Evolutionary conservation across 1,140 invertebrate species (phyloP).

Genomic region (Cardiocondyla obscurior): DNA sequence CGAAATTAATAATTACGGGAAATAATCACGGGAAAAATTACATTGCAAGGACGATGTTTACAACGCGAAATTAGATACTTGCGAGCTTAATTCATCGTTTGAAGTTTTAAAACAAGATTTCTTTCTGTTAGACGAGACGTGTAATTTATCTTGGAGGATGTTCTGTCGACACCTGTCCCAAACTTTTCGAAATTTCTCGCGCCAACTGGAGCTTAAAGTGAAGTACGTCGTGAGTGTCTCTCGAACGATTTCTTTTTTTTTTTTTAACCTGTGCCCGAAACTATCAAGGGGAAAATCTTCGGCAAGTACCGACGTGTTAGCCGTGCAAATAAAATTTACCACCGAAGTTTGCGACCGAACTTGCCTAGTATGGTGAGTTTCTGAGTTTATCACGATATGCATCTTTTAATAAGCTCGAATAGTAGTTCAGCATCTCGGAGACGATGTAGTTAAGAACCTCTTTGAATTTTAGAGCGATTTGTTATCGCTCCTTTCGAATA

Average conservation of each 20-base stretch:
- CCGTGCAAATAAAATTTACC: constrained; percentile 56
- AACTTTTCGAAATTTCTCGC: constrained; percentile 52
- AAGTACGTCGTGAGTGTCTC: constrained; percentile 43
- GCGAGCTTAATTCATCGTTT: constrained; percentile 14
- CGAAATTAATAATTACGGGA: not conserved
- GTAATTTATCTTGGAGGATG: constrained; percentile 45
- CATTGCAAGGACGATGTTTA: not conserved
- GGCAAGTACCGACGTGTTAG: constrained; percentile 53
- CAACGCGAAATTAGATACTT: constrained; percentile 3
- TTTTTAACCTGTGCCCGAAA: constrained; percentile 34
- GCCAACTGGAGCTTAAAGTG: constrained; percentile 47
- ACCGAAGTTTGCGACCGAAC: constrained; percentile 44
- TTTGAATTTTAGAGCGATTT: not conserved
- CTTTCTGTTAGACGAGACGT: constrained; percentile 14
- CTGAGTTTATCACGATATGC: constrained; percentile 45
- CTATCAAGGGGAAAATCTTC: constrained; percentile 48
- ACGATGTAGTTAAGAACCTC: not conserved
- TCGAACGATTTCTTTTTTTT: constrained; percentile 31
- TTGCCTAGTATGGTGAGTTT: constrained; percentile 38
- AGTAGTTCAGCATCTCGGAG: not conserved
- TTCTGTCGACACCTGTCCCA: constrained; percentile 47
- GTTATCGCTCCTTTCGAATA: not conserved
- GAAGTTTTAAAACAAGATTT: constrained; percentile 39
- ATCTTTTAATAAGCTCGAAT: constrained; percentile 49
- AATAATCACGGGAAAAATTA: constrained; percentile 5